These are phyloP conservation scores for Oreochromis grahami DNA, from an alignment of 2,797 vertebrate species.

Conservation along the genomic window DNA sequence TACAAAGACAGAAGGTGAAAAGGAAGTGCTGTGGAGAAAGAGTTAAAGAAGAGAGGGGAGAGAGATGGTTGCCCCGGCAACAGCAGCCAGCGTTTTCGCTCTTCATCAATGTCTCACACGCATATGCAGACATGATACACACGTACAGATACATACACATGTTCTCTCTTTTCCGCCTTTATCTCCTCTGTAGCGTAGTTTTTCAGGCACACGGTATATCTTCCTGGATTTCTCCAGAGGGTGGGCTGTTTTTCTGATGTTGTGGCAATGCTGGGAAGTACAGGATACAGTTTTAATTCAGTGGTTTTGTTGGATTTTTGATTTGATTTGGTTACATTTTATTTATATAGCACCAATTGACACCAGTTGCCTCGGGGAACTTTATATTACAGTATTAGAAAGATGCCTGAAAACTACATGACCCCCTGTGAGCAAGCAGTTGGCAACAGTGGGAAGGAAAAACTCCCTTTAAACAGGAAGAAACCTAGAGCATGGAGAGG, in stretches of 20 bases:
- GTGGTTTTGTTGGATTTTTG: not conserved
- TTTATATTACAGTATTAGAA: not conserved
- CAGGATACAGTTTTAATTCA: not conserved
- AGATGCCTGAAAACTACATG: not conserved
- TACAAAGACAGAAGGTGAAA: constrained; percentile 66
- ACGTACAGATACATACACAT: not conserved
- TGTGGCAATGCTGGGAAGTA: not conserved
- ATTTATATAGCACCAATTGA: not conserved
- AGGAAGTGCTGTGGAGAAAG: constrained; percentile 46
- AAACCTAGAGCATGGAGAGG: not conserved
- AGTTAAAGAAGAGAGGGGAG: constrained; percentile 46
- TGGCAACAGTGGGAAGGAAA: not conserved
- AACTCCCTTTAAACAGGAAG: not conserved
- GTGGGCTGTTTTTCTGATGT: not conserved
- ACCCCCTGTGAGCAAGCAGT: not conserved
- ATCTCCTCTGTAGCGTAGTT: not conserved
- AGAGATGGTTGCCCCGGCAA: constrained; percentile 72
- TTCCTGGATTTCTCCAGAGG: constrained; percentile 4
- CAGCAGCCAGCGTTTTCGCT: constrained; percentile 57
- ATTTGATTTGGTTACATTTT: not conserved
- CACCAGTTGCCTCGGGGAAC: not conserved
- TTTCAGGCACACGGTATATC: not conserved
- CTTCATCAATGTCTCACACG: constrained; percentile 23
- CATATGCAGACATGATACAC: not conserved
- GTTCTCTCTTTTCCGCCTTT: not conserved